Evolutionary conservation across 92 coral and sea anemone species (phyloP).

Genomic region (Chrysogorgia sp.): DNA sequence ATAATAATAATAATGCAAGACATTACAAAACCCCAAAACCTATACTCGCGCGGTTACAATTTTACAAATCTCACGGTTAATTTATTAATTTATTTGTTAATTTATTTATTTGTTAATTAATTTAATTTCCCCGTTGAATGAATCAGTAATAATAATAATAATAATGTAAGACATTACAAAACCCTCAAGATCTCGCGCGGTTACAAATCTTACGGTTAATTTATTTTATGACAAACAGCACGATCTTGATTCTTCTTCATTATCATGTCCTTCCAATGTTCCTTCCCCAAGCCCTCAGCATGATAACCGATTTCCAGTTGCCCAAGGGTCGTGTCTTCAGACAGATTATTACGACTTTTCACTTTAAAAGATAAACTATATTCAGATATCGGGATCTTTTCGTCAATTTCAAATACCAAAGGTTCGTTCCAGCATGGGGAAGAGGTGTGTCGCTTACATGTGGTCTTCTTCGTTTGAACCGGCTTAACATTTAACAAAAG

Average conservation of each 20-base stretch:
- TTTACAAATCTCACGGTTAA: too few species aligned
- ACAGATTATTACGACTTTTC: conserved; percentile 79
- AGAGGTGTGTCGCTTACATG: conserved; percentile 61
- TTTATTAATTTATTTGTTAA: too few species aligned
- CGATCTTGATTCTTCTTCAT: conserved; percentile 56
- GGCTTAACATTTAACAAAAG: conserved; percentile 62
- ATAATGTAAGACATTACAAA: too few species aligned
- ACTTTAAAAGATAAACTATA: conserved; percentile 72
- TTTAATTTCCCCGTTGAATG: too few species aligned
- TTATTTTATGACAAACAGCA: conserved; percentile 28
- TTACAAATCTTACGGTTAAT: background rate
- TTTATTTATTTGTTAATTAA: too few species aligned
- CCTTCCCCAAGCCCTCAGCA: conserved; percentile 67
- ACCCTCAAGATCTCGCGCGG: too few species aligned
- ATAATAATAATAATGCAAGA: too few species aligned
- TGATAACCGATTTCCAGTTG: conserved; percentile 70
- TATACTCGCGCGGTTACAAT: too few species aligned
- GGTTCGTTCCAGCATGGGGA: conserved; percentile 93
- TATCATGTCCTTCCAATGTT: conserved; percentile 93
- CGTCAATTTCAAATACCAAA: conserved; percentile 80
- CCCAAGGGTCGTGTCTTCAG: conserved; percentile 75
- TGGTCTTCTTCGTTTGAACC: conserved; percentile 75
- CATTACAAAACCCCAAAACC: background rate
- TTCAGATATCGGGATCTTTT: conserved; percentile 60
- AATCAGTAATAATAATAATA: too few species aligned